Conservation (phyloP, 2,113 vertebrate species). For the Phainopepla nitens region DNA sequence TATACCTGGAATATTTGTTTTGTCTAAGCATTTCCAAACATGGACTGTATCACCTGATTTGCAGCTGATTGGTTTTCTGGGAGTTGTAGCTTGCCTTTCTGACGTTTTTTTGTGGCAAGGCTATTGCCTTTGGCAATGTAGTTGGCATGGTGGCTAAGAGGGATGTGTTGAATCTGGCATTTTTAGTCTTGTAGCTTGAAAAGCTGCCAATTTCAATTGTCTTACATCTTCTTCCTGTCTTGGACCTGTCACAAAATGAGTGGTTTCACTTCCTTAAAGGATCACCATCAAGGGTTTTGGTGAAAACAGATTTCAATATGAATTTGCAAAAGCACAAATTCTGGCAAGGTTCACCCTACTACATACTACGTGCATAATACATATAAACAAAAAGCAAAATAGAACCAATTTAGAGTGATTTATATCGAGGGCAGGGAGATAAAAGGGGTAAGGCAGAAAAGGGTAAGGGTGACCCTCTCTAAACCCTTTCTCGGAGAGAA, state of each 20-base stretch:
- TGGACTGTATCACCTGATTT: background rate
- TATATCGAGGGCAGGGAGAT: background rate
- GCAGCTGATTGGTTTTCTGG: background rate
- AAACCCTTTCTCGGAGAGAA: background rate
- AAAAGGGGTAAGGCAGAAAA: background rate
- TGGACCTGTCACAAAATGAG: background rate
- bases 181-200: background rate
- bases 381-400: background rate
- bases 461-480: background rate
- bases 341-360: background rate
- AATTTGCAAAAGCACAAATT: background rate
- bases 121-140: background rate
- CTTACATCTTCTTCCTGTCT: background rate
- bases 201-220: background rate
- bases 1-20: background rate
- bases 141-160: background rate
- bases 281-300: background rate
- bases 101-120: background rate
- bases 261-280: background rate
- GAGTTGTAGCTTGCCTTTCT: background rate
- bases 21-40: background rate
- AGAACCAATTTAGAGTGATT: background rate
- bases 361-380: background rate
- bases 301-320: background rate
- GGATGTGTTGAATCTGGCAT: background rate